These are phyloP conservation scores for Agrochola litura DNA, from an alignment of 2,888 invertebrate genomes.

Conservation along the genomic window DNA sequence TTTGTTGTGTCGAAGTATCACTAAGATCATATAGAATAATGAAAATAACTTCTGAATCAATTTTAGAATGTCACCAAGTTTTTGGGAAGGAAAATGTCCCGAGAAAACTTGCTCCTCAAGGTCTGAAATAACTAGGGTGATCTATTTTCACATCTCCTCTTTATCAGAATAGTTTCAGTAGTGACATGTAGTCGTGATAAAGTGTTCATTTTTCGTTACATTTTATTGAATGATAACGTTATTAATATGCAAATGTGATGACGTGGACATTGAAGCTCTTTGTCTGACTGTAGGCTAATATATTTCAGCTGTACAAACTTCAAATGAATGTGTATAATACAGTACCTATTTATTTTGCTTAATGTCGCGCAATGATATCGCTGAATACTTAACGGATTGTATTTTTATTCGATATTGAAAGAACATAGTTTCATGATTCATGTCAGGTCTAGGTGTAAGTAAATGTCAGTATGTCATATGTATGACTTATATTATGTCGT, in stretches of 20 bases:
- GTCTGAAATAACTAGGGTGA: not conserved
- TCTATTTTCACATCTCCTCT: too few species aligned
- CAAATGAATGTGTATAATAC: slow-evolving; percentile 7
- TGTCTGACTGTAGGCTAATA: slow-evolving; percentile 4
- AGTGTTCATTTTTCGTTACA: not conserved
- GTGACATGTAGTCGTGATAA: not conserved
- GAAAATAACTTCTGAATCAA: not conserved
- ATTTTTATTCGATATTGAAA: slow-evolving; percentile 20
- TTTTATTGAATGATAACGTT: slow-evolving; percentile 1
- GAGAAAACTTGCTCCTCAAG: not conserved
- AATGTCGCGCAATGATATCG: slow-evolving; percentile 39
- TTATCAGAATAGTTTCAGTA: not conserved
- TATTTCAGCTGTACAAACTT: slow-evolving; percentile 35
- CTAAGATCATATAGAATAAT: not conserved
- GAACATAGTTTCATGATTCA: slow-evolving; percentile 10
- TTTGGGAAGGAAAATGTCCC: too few species aligned
- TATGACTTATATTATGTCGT: not conserved
- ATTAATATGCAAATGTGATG: slow-evolving; percentile 17
- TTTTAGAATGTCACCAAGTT: not conserved
- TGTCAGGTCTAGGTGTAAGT: not conserved
- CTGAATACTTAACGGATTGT: slow-evolving; percentile 16
- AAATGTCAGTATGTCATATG: not conserved
- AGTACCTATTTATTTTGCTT: slow-evolving; percentile 33
- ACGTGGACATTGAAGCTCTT: slow-evolving; percentile 18
- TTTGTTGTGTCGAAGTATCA: not conserved